These are phyloP conservation scores for Uropsilus gracilis DNA, from an alignment of 2,113 vertebrate genomes.

Conservation along the genomic window DNA sequence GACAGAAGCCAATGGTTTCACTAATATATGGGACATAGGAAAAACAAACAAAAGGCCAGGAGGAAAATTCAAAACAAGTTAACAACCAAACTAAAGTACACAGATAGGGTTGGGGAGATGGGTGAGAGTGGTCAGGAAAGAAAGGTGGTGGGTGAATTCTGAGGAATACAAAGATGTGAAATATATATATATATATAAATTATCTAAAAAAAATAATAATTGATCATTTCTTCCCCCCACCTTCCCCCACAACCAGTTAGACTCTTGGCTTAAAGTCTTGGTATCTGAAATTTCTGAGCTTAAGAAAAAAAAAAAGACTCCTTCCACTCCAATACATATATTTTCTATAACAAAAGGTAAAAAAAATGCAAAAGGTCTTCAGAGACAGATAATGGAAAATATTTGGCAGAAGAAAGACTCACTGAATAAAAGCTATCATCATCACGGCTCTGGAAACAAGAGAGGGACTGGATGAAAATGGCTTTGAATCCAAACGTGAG, in stretches of 20 bases:
- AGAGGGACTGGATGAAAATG: neutral
- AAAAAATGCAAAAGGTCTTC: constrained; percentile 8
- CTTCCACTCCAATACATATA: neutral
- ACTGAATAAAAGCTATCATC: neutral
- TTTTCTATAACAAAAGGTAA: neutral
- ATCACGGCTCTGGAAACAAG: neutral
- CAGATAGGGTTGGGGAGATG: too few relatives aligned
- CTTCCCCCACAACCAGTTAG: too few relatives aligned
- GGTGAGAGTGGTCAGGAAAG: too few relatives aligned
- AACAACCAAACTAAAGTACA: too few relatives aligned
- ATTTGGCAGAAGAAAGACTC: neutral
- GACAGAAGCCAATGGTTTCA: too few relatives aligned
- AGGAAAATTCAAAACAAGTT: too few relatives aligned
- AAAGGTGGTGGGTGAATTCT: too few relatives aligned
- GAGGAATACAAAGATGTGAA: too few relatives aligned
- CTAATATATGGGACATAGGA: too few relatives aligned
- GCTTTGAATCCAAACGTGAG: neutral
- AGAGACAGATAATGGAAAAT: neutral
- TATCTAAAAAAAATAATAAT: too few relatives aligned
- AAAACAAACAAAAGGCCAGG: too few relatives aligned
- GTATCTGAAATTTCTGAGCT: neutral
- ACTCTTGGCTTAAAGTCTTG: neutral
- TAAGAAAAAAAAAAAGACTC: neutral
- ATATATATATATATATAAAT: too few relatives aligned
- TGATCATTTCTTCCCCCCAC: neutral